Conservation (phyloP, 2,888 invertebrate species). For the Philaethria dido region DNA sequence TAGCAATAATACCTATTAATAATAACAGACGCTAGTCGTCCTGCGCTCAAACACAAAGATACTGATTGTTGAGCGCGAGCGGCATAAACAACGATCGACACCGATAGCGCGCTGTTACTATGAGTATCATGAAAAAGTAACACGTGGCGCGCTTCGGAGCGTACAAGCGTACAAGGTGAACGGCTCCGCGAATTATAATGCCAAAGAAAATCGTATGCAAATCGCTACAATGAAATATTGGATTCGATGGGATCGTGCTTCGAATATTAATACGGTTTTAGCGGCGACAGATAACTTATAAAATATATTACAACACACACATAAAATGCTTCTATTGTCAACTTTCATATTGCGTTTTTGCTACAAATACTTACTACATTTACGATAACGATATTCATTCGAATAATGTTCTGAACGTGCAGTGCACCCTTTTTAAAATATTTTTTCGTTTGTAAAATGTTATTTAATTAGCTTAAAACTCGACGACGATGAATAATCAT, state of each 20-base stretch:
- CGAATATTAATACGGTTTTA: slow-evolving; percentile 29
- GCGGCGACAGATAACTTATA: slow-evolving; percentile 15
- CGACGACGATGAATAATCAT: neutral
- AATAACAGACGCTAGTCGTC: slow-evolving; percentile 61
- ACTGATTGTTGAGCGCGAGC: slow-evolving; percentile 39
- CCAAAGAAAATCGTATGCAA: slow-evolving; percentile 36
- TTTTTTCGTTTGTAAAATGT: too few relatives aligned
- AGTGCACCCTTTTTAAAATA: too few relatives aligned
- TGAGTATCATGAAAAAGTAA: slow-evolving; percentile 43
- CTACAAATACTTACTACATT: neutral
- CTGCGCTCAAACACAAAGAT: slow-evolving; percentile 52
- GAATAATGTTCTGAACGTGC: neutral
- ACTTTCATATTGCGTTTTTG: neutral
- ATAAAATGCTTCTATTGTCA: neutral
- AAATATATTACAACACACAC: neutral
- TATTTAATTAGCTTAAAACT: neutral
- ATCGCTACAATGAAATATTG: slow-evolving; percentile 42
- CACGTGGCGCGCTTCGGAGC: slow-evolving; percentile 55
- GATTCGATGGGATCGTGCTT: slow-evolving; percentile 29
- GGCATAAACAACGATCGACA: slow-evolving; percentile 29
- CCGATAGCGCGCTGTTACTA: slow-evolving; percentile 31
- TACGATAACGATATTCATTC: neutral
- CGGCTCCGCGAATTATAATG: slow-evolving; percentile 52
- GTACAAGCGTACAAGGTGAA: slow-evolving; percentile 62
- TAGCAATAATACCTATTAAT: slow-evolving; percentile 67